A percentile compares a stretch with the other conserved stretches of the same genome.
Conservation (phyloP, 2,113 vertebrate species). For the Regulus satrapa region DNA sequence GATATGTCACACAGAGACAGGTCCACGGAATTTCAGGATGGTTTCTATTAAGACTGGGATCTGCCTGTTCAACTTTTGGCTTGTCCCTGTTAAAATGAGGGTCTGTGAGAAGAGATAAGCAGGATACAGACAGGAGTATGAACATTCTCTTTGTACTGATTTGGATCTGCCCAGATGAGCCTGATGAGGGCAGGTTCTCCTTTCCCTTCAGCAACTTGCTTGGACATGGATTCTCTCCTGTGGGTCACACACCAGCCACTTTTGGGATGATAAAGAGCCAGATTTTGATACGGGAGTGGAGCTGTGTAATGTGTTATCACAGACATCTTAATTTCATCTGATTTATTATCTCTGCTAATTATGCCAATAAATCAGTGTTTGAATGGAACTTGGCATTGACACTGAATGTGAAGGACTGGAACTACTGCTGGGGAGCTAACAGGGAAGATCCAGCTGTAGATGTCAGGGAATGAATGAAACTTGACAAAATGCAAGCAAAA, state of each 20-base stretch:
- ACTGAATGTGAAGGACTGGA: background rate
- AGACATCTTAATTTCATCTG: background rate
- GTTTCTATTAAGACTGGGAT: background rate
- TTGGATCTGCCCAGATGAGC: background rate
- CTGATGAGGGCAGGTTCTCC: background rate
- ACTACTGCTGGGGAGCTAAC: background rate
- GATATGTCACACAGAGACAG: rapidly evolving
- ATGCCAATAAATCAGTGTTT: background rate
- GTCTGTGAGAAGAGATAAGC: background rate
- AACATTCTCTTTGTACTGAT: background rate
- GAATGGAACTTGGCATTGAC: background rate
- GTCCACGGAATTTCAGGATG: rapidly evolving
- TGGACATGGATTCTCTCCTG: rapidly evolving
- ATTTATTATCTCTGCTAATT: background rate
- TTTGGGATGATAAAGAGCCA: background rate
- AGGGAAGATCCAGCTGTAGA: background rate
- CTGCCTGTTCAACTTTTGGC: background rate
- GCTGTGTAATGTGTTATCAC: background rate
- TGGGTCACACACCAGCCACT: rapidly evolving
- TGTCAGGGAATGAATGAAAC: background rate
- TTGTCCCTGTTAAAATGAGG: background rate
- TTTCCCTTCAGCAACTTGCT: background rate
- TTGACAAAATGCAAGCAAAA: background rate
- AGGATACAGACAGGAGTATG: background rate
- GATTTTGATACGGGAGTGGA: background rate